A percentile compares a stretch with the other conserved stretches of the same genome.
Evolutionary conservation across 2,888 invertebrate genomes (phyloP).

Genomic region (Hecatera dysodea): DNA sequence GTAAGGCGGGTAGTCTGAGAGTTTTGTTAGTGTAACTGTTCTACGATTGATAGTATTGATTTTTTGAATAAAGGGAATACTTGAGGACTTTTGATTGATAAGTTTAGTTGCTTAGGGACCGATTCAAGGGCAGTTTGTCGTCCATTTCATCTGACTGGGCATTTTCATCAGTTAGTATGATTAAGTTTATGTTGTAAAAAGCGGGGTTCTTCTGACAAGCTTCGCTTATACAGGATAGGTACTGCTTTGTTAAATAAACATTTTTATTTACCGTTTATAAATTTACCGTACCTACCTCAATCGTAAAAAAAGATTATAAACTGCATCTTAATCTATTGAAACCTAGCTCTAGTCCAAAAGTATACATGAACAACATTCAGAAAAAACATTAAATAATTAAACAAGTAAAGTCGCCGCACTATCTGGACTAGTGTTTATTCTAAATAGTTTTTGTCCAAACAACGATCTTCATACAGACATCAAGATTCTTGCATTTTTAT

Average conservation of each 20-base stretch:
- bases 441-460: neutral
- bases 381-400: neutral
- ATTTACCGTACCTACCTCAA: too few species aligned
- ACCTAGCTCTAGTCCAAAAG: too few species aligned
- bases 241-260: too few species aligned
- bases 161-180: constrained; percentile 21
- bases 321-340: too few species aligned
- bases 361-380: neutral
- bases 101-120: constrained; percentile 51
- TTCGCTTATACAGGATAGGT: too few species aligned
- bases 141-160: constrained; percentile 12
- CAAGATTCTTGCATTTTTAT: constrained; percentile 42
- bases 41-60: constrained; percentile 59
- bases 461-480: neutral
- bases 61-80: constrained; percentile 54
- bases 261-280: too few species aligned
- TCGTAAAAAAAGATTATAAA: too few species aligned
- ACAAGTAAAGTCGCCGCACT: neutral
- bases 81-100: constrained; percentile 57
- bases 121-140: constrained; percentile 23
- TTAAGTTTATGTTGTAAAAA: neutral
- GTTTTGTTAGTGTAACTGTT: constrained; percentile 37
- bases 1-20: constrained; percentile 32
- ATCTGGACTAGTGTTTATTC: neutral
- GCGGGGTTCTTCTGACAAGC: neutral